Base-by-base conservation (phyloP, 2,888 invertebrate species). In the Sesia bembeciformis region DNA sequence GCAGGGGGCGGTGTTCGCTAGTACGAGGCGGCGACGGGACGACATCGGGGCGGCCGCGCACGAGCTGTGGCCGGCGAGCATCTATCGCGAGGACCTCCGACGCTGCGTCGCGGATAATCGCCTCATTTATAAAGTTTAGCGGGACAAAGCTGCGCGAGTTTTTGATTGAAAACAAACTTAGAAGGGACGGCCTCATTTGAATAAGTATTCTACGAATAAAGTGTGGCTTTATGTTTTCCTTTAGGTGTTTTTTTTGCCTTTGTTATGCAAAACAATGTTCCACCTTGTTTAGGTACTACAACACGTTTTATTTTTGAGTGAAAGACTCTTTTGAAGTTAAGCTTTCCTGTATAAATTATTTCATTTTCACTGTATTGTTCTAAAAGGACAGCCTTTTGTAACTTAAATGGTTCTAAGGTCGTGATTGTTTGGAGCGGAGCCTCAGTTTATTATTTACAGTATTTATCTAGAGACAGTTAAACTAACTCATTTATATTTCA, bases 141-240 rank as follows among this genome's bases (percentile, higher is more conserved):
- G 79, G 79, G 78, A 86, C 86, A 87, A 88, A 87, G 86, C 88
- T 84, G 84, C 77, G 79, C 76, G 86, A 88, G 87, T 88, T 88
- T 88, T 88, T 89, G 89, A 89, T 89, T 89, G 89, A 89, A 89
- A 89, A 88, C 86, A 89, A 89, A 89, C 89, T 89, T 88, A 86
- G 89, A 87, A 89, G 89, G 89, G 88, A 89, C 89, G 83, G 85
- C 81, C 86, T 89, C 89, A 88, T 89, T 89, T 89, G 88, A 89
- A 89, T 89, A 89, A 89, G 89, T 89, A 89, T 89, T 87, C 85
- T 82, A 84, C 84, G 86, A 88, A 89, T 88, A 88, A 89, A 88
- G 89, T 88, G 89, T 88, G 88, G 88, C 86, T 89, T 89, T 85
- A 88, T 88, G 88, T 88, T 89, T 89, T 88, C 85, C 86, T 88